Evolutionary conservation across 2,113 vertebrate species (phyloP), one percentile per base, ranked within the genome.

Genomic region (Potamarius usumacintae): DNA sequence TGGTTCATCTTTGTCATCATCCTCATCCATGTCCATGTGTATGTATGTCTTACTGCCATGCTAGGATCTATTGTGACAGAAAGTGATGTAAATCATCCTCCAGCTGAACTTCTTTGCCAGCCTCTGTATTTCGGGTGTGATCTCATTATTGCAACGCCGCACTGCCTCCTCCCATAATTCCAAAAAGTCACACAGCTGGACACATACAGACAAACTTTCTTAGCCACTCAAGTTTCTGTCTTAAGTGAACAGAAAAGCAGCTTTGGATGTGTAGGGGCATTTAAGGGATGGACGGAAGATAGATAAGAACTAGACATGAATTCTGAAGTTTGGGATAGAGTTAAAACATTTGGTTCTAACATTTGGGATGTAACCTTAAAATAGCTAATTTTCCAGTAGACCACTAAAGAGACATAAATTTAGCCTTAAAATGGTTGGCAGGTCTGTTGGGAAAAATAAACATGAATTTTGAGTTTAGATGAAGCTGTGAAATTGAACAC

Each of bases 1-100:
- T 62, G 78, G 48, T 48, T 76, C 7, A 9, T 76, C 27, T 82
- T 77, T 18, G n/a, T 69, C 48, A 18, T 42, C 55, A 10, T 30
- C 20, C 48, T 5, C 18, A 10, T 53, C 34, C 6, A 14, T 62
- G 77, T 6, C 22, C 22, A 11, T n/a, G 48, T 25, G 0, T n/a
- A 25, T 17, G 76, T 55, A 5, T n/a, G 25, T 7, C 25, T 78
- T 52, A 2, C 22, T 50, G 63, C 0, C 52, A 85, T 52, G 17
- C 4, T 77, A 27, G 14, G n/a, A n/a, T 48, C 50, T 63, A 48
- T 15, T 88, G 30, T 90, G 62, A 78, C 90, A 91, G 57, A 91
- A 89, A 80, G 92, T 92, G 86, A 95, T 95, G 91, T 93, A 97
- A 25, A 94, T 83, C 34, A 58, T 88, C 65, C 93, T 96, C 95